Evolutionary conservation across 2,113 vertebrate genomes (phyloP).

Genomic region (Colius striatus): DNA sequence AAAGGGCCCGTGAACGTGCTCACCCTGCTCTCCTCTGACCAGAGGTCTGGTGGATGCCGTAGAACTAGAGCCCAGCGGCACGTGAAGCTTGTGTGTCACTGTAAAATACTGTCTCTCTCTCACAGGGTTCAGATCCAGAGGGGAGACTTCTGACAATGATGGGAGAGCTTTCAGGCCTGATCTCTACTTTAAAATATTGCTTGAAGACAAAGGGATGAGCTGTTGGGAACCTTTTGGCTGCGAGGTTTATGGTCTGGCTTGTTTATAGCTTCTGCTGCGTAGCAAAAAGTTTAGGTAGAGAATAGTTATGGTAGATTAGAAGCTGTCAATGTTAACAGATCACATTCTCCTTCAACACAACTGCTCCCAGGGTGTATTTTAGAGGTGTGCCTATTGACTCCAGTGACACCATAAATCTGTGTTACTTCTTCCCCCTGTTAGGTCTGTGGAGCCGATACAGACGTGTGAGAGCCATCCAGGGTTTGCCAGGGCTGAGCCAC

Average conservation of each 20-base stretch:
- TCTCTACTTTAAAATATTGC: slow-evolving; percentile 20
- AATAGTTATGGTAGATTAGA: slow-evolving; percentile 47
- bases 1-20: background rate
- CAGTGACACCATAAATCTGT: slow-evolving; percentile 16
- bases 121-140: slow-evolving; percentile 8
- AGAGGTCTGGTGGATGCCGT: background rate
- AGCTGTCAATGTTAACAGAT: slow-evolving; percentile 5
- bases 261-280: slow-evolving; percentile 18
- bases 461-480: background rate
- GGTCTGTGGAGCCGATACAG: background rate
- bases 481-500: background rate
- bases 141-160: background rate
- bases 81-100: background rate
- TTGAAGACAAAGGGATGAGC: slow-evolving; percentile 22
- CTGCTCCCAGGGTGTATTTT: slow-evolving; percentile 29
- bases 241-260: slow-evolving; percentile 27
- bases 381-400: slow-evolving; percentile 45
- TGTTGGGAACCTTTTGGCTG: background rate
- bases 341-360: slow-evolving; percentile 41
- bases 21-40: background rate
- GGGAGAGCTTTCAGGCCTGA: background rate
- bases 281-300: slow-evolving; percentile 23
- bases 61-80: slow-evolving; percentile 27
- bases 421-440: background rate
- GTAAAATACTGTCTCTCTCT: slow-evolving; percentile 6